A percentile compares a stretch with the other conserved stretches of the same genome.
Evolutionary conservation across 1,140 invertebrate species (phyloP).

Genomic region (Drosophila tristis): DNA sequence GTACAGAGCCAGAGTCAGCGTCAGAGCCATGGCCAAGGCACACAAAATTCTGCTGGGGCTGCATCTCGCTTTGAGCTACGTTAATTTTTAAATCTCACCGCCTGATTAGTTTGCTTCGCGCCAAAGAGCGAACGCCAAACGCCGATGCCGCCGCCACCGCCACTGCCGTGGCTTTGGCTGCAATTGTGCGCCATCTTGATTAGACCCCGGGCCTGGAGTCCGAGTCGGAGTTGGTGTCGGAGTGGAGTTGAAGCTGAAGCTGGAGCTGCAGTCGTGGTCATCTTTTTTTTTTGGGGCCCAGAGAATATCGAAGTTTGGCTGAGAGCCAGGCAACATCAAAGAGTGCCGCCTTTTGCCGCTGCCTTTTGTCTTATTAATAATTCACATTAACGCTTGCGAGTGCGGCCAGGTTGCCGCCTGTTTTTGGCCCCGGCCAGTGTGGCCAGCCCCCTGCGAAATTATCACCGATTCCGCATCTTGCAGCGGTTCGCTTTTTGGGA

Average conservation of each 20-base stretch:
- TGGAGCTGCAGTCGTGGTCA: constrained; percentile 25
- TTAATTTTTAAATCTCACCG: constrained; percentile 84
- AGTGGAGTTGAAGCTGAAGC: constrained; percentile 13
- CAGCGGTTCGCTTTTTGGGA: constrained; percentile 13
- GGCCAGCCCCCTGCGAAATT: constrained; percentile 68
- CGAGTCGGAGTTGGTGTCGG: background rate
- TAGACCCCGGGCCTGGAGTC: constrained; percentile 45
- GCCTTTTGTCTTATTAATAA: constrained; percentile 84
- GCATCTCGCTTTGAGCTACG: constrained; percentile 61
- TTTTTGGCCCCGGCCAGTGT: constrained; percentile 52
- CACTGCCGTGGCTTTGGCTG: constrained; percentile 13
- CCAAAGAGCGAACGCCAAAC: constrained; percentile 44
- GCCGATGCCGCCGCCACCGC: background rate
- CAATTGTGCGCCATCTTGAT: constrained; percentile 78
- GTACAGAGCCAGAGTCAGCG: background rate
- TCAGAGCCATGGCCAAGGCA: constrained; percentile 8
- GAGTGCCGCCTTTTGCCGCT: constrained; percentile 70
- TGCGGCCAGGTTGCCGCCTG: constrained; percentile 76
- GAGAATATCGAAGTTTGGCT: background rate
- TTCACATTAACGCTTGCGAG: constrained; percentile 84
- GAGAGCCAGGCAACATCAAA: constrained; percentile 57
- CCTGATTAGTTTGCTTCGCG: constrained; percentile 82
- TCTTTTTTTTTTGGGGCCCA: constrained; percentile 26
- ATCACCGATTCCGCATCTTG: constrained; percentile 54
- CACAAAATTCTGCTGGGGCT: constrained; percentile 6